These are phyloP conservation scores for Synergus gifuensis DNA, from an alignment of 2,888 invertebrate species.

Conservation along the genomic window DNA sequence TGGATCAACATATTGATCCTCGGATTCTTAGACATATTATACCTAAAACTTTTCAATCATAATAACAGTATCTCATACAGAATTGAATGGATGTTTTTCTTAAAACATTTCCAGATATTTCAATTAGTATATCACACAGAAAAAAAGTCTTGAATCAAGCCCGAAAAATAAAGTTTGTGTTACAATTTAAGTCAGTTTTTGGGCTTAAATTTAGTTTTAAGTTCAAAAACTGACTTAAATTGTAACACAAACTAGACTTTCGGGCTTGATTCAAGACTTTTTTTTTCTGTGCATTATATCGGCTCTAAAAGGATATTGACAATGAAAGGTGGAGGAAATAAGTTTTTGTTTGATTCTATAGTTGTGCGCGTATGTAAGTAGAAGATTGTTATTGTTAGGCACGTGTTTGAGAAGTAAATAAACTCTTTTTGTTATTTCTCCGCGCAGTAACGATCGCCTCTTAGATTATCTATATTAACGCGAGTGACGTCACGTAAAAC, in stretches of 20 bases:
- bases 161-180: too few species aligned
- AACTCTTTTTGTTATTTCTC: conserved; percentile 19
- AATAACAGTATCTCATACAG: too few species aligned
- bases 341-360: neutral
- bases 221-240: too few species aligned
- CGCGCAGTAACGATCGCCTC: neutral
- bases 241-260: too few species aligned
- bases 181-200: too few species aligned
- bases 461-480: conserved; percentile 12
- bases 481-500: conserved; percentile 25
- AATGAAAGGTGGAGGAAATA: neutral
- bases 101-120: neutral
- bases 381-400: conserved; percentile 11
- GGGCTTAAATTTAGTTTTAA: too few species aligned
- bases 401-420: conserved; percentile 24
- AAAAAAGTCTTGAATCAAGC: too few species aligned
- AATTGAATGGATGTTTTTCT: neutral
- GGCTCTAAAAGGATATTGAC: neutral
- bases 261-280: too few species aligned
- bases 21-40: too few species aligned
- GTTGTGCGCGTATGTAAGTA: neutral
- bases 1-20: too few species aligned
- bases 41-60: too few species aligned
- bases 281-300: too few species aligned
- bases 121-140: neutral